Conservation (phyloP, 2,888 invertebrate species). For the Patella ulyssiponensis region DNA sequence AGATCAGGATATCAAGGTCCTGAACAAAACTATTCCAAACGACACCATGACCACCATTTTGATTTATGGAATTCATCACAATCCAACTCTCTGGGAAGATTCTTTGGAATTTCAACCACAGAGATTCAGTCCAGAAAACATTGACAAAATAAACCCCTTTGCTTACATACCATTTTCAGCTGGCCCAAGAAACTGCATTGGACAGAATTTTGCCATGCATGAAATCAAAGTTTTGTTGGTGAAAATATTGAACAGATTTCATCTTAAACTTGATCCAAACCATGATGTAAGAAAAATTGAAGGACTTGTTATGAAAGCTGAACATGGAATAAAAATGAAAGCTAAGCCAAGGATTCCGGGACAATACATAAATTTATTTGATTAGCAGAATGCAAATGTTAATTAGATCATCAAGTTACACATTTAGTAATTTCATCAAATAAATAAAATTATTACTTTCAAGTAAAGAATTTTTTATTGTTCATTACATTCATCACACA, state of each 20-base stretch:
- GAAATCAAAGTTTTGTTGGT: constrained; percentile 61
- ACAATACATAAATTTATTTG: background rate
- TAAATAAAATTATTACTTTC: too few relatives aligned
- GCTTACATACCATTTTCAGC: constrained; percentile 62
- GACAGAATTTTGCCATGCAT: constrained; percentile 67
- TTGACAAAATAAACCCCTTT: constrained; percentile 52
- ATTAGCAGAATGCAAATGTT: too few relatives aligned
- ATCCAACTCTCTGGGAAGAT: constrained; percentile 57
- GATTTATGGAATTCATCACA: constrained; percentile 61
- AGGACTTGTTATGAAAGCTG: constrained; percentile 55
- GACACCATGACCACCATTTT: constrained; percentile 49
- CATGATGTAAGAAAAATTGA: constrained; percentile 50
- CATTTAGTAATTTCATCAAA: too few relatives aligned
- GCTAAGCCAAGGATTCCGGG: constrained; percentile 34
- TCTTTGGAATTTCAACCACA: constrained; percentile 53
- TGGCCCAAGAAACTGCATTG: constrained; percentile 66
- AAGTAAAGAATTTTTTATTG: too few relatives aligned
- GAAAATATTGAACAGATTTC: constrained; percentile 48
- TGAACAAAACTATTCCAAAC: constrained; percentile 51
- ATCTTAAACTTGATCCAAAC: constrained; percentile 48
- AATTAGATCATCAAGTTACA: too few relatives aligned
- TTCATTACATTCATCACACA: too few relatives aligned
- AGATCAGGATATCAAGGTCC: constrained; percentile 50
- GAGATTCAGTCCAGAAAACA: constrained; percentile 55
- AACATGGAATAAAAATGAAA: constrained; percentile 52